Percentiles rank a stretch among this genome's conserved stretches.
Evolutionary conservation across 2,113 vertebrate species (phyloP).

Genomic region (Salvator merianae): DNA sequence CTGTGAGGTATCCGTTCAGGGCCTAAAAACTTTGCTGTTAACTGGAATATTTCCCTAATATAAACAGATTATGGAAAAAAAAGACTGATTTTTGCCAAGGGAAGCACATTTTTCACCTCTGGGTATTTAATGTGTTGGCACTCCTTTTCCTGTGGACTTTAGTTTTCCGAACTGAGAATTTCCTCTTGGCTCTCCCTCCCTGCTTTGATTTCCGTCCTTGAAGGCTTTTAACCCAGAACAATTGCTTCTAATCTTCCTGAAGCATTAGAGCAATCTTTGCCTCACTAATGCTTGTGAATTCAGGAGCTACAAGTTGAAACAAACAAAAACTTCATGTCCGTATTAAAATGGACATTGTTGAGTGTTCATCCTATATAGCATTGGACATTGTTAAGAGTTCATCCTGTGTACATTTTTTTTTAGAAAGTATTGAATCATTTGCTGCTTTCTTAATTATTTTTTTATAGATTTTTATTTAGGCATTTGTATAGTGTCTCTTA

Average conservation of each 20-base stretch:
- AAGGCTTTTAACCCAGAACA: not conserved
- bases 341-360: not conserved
- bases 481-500: not conserved
- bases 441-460: not conserved
- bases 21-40: slow-evolving; percentile 2
- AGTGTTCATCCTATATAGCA: not conserved
- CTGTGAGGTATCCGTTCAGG: not conserved
- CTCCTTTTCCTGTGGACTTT: slow-evolving; percentile 12
- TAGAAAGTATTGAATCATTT: not conserved
- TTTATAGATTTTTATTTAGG: not conserved
- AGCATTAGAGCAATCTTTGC: not conserved
- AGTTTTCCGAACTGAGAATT: slow-evolving; percentile 7
- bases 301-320: not conserved
- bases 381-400: not conserved
- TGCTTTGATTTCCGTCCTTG: slow-evolving; percentile 28
- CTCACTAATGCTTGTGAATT: not conserved
- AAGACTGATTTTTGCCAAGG: slow-evolving; percentile 4
- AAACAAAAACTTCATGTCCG: not conserved
- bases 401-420: not conserved
- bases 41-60: slow-evolving; percentile 10
- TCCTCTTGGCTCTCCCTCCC: not conserved
- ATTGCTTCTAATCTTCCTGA: not conserved
- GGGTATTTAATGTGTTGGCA: slow-evolving; percentile 23
- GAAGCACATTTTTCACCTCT: slow-evolving; percentile 23
- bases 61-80: slow-evolving; percentile 10